Percentiles rank a stretch among this genome's conserved stretches.
phyloP scores from a whole-genome alignment of 1,140 invertebrate genomes.

The Drosophila cardini region DNA sequence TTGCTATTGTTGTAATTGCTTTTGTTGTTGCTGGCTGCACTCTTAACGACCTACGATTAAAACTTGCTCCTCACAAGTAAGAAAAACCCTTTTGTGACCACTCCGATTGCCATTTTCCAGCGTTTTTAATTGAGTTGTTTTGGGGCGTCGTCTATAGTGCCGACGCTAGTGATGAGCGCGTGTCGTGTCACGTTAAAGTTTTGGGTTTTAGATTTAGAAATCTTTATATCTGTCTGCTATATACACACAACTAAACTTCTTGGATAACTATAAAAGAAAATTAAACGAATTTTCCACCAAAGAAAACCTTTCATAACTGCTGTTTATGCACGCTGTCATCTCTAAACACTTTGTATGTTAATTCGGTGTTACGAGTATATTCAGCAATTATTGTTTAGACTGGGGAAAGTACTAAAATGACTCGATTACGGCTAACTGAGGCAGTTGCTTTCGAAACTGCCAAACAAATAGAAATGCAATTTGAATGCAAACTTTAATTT shows the following conservation, averaged over 20 bases:
- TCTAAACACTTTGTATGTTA: constrained; percentile 49
- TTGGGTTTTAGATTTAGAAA: no score
- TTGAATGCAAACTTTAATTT: constrained; percentile 73
- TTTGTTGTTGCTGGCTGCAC: constrained; percentile 18
- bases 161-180: constrained; percentile 16
- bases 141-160: constrained; percentile 25
- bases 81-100: constrained; percentile 32
- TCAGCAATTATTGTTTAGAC: constrained; percentile 52
- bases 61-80: constrained; percentile 27
- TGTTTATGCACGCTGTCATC: constrained; percentile 5
- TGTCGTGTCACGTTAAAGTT: constrained; percentile 1
- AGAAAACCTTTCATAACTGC: no score
- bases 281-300: no score
- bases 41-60: constrained; percentile 48
- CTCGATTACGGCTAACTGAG: neutral
- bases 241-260: no score
- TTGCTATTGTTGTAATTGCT: constrained; percentile 14
- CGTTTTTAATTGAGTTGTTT: constrained; percentile 56
- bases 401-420: constrained; percentile 10
- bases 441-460: constrained; percentile 43
- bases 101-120: constrained; percentile 31
- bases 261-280: no score
- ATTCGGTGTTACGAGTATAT: constrained; percentile 43
- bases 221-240: no score
- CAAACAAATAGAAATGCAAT: constrained; percentile 75